phyloP scores from a whole-genome alignment of 2,113 vertebrate species.

The Elgaria multicarinata region DNA sequence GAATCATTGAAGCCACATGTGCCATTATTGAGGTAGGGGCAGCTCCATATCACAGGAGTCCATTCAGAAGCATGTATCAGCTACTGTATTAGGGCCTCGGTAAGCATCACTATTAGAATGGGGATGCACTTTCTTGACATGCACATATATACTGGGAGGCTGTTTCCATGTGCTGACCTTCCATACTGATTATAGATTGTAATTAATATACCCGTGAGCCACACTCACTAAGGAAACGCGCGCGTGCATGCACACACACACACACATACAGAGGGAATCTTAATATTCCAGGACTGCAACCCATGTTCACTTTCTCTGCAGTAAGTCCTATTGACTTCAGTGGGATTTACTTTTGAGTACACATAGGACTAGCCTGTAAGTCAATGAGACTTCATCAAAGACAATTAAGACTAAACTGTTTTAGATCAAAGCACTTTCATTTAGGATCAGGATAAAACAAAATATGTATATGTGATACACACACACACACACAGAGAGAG shows the following conservation, averaged over 20 bases:
- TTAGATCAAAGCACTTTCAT: background rate
- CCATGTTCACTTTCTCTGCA: background rate
- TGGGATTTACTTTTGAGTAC: background rate
- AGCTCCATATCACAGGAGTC: background rate
- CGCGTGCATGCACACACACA: too few relatives aligned
- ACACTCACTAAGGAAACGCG: background rate
- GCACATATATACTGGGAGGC: background rate
- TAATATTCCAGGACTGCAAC: background rate
- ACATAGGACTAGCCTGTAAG: background rate
- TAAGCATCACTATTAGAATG: background rate
- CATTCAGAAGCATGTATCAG: background rate
- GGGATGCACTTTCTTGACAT: background rate
- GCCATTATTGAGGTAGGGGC: background rate
- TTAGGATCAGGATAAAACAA: constrained; percentile 13
- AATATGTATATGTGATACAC: background rate
- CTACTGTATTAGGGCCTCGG: background rate
- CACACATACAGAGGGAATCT: background rate
- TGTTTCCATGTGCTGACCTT: background rate
- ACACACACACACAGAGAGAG: too few relatives aligned
- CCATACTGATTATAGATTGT: background rate
- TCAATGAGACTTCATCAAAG: background rate
- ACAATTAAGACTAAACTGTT: background rate
- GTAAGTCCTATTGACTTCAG: background rate
- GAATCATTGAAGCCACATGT: background rate
- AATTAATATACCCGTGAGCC: background rate